Evolutionary conservation across 2,888 invertebrate species (phyloP).

Genomic region (Blastobasis lacticolella): DNA sequence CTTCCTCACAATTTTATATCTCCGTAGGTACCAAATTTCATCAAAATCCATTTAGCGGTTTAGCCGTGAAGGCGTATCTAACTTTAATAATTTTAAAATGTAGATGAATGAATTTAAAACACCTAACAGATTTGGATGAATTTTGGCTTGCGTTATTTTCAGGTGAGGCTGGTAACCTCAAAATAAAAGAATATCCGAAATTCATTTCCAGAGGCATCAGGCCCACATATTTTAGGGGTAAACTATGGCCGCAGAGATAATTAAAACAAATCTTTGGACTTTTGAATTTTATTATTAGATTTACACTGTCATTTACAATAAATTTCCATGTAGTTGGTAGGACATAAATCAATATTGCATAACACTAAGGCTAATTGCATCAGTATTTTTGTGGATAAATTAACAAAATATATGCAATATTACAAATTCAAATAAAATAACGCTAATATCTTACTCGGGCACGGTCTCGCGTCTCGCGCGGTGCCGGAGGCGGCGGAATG

Average conservation of each 20-base stretch:
- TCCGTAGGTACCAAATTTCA: no score
- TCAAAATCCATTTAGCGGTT: no score
- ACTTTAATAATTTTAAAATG: no score
- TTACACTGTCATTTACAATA: conserved; percentile 75
- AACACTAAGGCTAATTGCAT: conserved; percentile 74
- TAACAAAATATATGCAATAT: conserved; percentile 73
- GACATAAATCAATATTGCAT: conserved; percentile 74
- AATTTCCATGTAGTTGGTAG: conserved; percentile 74
- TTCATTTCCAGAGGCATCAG: no score
- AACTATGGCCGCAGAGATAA: conserved; percentile 9
- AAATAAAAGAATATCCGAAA: no score
- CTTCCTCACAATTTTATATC: no score
- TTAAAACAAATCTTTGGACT: conserved; percentile 60
- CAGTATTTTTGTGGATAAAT: conserved; percentile 72
- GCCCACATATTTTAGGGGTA: no score
- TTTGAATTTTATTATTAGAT: conserved; percentile 75
- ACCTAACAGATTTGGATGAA: no score
- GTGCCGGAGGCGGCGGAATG: conserved; percentile 4
- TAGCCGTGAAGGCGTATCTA: no score
- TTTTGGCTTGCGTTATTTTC: no score
- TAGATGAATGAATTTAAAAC: no score
- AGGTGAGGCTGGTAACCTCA: no score
- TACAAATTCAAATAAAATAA: conserved; percentile 72
- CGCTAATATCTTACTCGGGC: conserved; percentile 73
- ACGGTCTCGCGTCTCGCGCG: conserved; percentile 35